Percentiles rank a stretch among this genome's conserved stretches.
These are phyloP conservation scores for Megaceryle alcyon DNA, from an alignment of 2,797 vertebrate genomes.

Conservation along the genomic window DNA sequence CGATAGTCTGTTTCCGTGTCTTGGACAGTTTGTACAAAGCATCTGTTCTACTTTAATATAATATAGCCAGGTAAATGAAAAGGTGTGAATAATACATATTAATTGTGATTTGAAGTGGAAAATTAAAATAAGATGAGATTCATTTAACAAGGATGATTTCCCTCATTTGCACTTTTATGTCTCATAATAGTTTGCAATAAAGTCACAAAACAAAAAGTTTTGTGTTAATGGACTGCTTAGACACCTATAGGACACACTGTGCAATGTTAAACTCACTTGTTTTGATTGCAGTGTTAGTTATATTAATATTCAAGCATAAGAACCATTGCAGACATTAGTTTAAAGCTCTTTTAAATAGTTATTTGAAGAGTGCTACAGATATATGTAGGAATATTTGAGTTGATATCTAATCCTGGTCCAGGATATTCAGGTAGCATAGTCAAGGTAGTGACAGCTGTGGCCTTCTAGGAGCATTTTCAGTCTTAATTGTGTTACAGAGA, in stretches of 20 bases:
- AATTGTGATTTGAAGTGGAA: conserved; percentile 48
- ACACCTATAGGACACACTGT: neutral
- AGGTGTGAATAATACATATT: conserved; percentile 31
- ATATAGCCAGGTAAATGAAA: conserved; percentile 16
- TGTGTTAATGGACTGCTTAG: neutral
- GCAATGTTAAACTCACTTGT: neutral
- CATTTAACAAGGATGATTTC: conserved; percentile 15
- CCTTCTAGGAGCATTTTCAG: neutral
- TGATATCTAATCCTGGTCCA: neutral
- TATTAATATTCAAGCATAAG: neutral
- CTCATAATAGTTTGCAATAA: neutral
- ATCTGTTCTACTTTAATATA: neutral
- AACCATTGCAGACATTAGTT: neutral
- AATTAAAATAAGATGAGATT: conserved; percentile 40
- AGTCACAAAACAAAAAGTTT: neutral
- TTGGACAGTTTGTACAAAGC: neutral
- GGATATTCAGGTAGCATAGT: neutral
- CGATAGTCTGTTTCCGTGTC: neutral
- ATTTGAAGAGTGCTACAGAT: neutral
- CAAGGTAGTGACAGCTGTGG: neutral
- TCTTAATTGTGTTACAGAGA: neutral
- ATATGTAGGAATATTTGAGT: neutral
- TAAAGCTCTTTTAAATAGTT: neutral
- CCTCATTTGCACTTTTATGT: neutral
- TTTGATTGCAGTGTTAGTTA: neutral